These are phyloP conservation scores for Ophthalmolycus amberensis DNA, from an alignment of 2,113 vertebrate genomes.

Conservation along the genomic window DNA sequence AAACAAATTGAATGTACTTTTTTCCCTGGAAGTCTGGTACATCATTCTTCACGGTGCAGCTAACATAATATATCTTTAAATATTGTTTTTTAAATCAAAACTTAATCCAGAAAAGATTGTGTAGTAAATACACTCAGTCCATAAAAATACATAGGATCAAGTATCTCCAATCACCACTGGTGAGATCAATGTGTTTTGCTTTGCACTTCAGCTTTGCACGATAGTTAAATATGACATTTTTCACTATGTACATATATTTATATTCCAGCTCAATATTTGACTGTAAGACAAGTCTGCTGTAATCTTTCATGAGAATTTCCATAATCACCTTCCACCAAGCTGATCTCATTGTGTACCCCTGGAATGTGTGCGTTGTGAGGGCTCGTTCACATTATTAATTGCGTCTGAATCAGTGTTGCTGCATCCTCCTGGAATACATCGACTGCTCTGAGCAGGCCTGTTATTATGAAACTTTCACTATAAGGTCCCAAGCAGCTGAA, in stretches of 20 bases:
- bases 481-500: slow-evolving; percentile 71
- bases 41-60: not conserved
- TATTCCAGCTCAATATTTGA: slow-evolving; percentile 49
- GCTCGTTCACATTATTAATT: slow-evolving; percentile 67
- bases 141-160: not conserved
- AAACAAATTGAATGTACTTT: not conserved
- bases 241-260: slow-evolving; percentile 47
- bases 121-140: not conserved
- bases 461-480: slow-evolving; percentile 75
- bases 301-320: slow-evolving; percentile 42
- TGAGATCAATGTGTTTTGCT: slow-evolving; percentile 32
- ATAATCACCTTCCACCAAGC: slow-evolving; percentile 43
- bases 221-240: slow-evolving; percentile 43
- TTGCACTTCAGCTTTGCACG: slow-evolving; percentile 23
- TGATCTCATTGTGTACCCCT: slow-evolving; percentile 50
- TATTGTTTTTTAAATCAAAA: not conserved
- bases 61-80: slow-evolving; percentile 11
- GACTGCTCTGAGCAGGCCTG: slow-evolving; percentile 59
- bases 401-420: slow-evolving; percentile 58
- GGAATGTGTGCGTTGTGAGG: slow-evolving; percentile 36
- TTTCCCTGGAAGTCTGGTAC: not conserved
- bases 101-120: not conserved
- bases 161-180: slow-evolving; percentile 17
- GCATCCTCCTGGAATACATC: slow-evolving; percentile 61
- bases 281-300: slow-evolving; percentile 18